These are phyloP conservation scores for Helarctos malayanus DNA, from an alignment of 2,797 vertebrate genomes.

Conservation along the genomic window DNA sequence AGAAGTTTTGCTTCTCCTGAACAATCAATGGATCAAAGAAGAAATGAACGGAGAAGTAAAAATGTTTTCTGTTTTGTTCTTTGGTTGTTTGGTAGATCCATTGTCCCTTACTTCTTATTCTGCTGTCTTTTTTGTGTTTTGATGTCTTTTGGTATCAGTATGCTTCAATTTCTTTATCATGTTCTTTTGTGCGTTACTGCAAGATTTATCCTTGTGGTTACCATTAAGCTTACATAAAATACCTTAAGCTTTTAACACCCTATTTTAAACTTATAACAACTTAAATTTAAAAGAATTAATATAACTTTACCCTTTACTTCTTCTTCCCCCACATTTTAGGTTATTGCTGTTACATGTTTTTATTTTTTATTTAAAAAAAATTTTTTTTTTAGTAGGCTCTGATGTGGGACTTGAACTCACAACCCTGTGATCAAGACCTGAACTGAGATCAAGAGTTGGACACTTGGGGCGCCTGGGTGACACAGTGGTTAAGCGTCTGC, in stretches of 20 bases:
- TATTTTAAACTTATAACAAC: not conserved
- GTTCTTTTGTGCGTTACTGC: not conserved
- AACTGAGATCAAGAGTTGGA: too few species aligned
- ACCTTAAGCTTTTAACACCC: not conserved
- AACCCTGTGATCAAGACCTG: too few species aligned
- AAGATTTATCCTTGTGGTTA: not conserved
- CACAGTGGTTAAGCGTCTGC: too few species aligned
- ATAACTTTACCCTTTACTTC: not conserved
- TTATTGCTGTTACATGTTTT: not conserved
- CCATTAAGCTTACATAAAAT: not conserved
- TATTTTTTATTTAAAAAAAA: not conserved
- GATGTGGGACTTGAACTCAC: not conserved
- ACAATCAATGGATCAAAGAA: too few species aligned
- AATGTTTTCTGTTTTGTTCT: too few species aligned
- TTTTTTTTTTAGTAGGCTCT: not conserved
- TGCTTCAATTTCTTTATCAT: not conserved
- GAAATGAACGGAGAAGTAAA: too few species aligned
- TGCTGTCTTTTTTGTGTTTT: not conserved
- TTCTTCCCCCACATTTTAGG: not conserved
- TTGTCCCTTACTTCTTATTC: not conserved
- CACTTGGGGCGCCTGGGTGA: too few species aligned
- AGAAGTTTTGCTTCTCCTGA: not conserved
- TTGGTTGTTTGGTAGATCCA: not conserved
- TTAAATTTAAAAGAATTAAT: not conserved
- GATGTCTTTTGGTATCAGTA: not conserved